Percentiles rank a stretch among this genome's conserved stretches.
Evolutionary conservation across 2,888 invertebrate genomes (phyloP).

Genomic region (Apoda limacodes): DNA sequence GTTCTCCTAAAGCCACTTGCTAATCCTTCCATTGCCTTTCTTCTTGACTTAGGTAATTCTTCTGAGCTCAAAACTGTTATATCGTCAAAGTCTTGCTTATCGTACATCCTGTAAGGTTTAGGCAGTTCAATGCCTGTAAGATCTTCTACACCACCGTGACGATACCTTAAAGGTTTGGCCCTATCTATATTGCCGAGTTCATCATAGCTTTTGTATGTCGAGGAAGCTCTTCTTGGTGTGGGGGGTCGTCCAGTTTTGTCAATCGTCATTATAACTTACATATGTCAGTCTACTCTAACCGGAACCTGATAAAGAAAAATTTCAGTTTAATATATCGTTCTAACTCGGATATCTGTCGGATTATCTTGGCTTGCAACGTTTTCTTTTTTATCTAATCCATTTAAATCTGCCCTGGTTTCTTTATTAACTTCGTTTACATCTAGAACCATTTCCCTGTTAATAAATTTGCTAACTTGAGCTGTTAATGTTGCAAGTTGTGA

Average conservation of each 20-base stretch:
- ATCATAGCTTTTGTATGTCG: slow-evolving; percentile 62
- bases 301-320: too few species aligned
- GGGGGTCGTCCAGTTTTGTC: slow-evolving; percentile 56
- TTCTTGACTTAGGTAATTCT: slow-evolving; percentile 48
- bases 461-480: too few species aligned
- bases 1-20: slow-evolving; percentile 57
- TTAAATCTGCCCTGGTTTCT: too few species aligned
- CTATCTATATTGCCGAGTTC: slow-evolving; percentile 53
- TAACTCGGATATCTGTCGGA: too few species aligned
- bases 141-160: slow-evolving; percentile 57
- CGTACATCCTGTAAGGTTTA: slow-evolving; percentile 36
- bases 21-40: slow-evolving; percentile 54
- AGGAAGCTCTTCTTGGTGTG: slow-evolving; percentile 49
- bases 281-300: too few species aligned
- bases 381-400: too few species aligned
- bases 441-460: too few species aligned
- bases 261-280: slow-evolving; percentile 62
- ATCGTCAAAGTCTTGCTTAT: slow-evolving; percentile 46
- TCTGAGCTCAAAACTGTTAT: slow-evolving; percentile 62
- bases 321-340: too few species aligned
- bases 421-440: too few species aligned
- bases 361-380: too few species aligned
- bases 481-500: too few species aligned
- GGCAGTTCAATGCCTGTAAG: slow-evolving; percentile 44
- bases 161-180: slow-evolving; percentile 43